phyloP scores from a whole-genome alignment of 1,140 invertebrate genomes.

The Zaprionus gabonicus region DNA sequence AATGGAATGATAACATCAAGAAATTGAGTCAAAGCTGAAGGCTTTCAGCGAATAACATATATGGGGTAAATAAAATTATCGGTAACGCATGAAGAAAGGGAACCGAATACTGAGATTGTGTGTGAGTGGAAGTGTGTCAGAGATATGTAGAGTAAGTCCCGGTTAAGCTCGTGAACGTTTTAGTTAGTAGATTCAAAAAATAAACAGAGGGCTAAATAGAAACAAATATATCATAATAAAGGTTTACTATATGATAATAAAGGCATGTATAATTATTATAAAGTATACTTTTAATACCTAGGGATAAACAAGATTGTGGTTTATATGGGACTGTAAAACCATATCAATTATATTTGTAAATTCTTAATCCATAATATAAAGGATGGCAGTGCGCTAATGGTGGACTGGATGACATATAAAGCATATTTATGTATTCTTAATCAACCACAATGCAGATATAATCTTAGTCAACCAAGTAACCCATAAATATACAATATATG shows the following conservation, averaged over 20 bases:
- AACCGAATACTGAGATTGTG: slow-evolving; percentile 21
- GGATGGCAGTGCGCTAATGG: background rate
- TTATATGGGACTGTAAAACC: background rate
- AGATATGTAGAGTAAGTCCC: background rate
- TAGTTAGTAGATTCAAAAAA: background rate
- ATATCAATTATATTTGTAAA: background rate
- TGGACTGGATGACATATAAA: background rate
- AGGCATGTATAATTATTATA: background rate
- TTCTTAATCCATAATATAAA: background rate
- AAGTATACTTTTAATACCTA: background rate
- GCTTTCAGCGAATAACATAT: slow-evolving; percentile 13
- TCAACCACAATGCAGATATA: background rate
- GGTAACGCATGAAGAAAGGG: slow-evolving; percentile 13
- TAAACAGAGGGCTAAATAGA: background rate
- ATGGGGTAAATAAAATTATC: slow-evolving; percentile 38
- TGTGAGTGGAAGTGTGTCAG: background rate
- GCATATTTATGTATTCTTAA: background rate
- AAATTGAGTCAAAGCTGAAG: slow-evolving; percentile 44
- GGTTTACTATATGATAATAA: background rate
- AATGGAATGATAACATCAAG: slow-evolving; percentile 46
- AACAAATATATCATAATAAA: background rate
- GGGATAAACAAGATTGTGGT: background rate
- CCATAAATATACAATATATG: no score
- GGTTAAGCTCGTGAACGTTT: background rate
- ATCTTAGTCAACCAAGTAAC: background rate